Evolutionary conservation across 2,888 invertebrate species (phyloP), one percentile per base, ranked within the genome.

Genomic region (Lymantria monacha): DNA sequence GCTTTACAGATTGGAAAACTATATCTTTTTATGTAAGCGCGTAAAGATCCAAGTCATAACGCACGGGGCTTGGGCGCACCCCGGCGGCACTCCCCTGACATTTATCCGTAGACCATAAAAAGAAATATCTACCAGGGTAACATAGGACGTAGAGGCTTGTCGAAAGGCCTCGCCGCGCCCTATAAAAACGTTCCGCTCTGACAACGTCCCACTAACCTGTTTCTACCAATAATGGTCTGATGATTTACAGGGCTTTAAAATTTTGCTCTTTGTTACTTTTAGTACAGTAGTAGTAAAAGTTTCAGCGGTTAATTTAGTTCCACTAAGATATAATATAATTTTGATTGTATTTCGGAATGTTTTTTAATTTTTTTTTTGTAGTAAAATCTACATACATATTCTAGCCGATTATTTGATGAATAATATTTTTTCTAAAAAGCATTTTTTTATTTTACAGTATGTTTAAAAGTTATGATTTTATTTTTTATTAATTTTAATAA

Each of bases 61-160:
- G 76, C 70, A 72, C 69, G 65, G 70, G 63, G 49, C 44, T 46
- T 38, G 76, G 80, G 83, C 76, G 83, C 83, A 82, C 69, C 81
- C 69, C 80, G 71, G 76, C 46, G 75, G 79, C 89, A 83, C 89
- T 81, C 89, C 87, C 87, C 81, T 87, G 88, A 79, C 89, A 88
- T 88, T 89, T 90, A 83, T 81, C 82, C 85, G 79, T 78, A 82
- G 83, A 83, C 86, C 89, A 87, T 90, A 90, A 90, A 90, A 90
- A 88, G 87, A 88, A 87, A 87, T 85, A 83, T 83, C 81, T 83
- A 88, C 87, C 79, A 87, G 89, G 85, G 81, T 69, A 83, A 69
- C 85, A 89, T 83, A 66, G 75, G 72, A 59, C 61, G 74, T 65
- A 71, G 78, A 81, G 83, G 85, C 74, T 79, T 72, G 70, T 77